These are phyloP conservation scores for Pachyrhynchus sulphureomaculatus DNA, from an alignment of 1,140 invertebrate genomes.

Conservation along the genomic window DNA sequence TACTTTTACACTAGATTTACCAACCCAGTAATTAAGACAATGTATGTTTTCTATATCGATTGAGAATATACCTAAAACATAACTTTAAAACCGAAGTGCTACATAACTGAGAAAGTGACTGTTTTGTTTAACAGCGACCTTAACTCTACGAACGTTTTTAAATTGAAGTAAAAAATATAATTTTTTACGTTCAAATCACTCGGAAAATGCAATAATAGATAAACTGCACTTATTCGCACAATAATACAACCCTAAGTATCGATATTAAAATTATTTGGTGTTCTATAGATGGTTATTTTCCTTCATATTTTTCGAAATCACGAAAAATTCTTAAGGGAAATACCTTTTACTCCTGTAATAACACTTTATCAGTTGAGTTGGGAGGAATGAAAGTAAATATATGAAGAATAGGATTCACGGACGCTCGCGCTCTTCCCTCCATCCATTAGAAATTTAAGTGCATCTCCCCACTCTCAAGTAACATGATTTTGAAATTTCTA, in stretches of 20 bases:
- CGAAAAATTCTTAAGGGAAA: no score
- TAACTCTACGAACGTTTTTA: constrained; percentile 16
- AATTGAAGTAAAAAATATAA: constrained; percentile 14
- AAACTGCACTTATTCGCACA: constrained; percentile 44
- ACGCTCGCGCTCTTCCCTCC: no score
- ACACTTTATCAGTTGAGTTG: no score
- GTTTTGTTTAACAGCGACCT: constrained; percentile 13
- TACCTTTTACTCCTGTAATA: no score
- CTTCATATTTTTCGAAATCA: neutral
- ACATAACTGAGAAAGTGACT: constrained; percentile 1
- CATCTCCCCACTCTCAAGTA: no score
- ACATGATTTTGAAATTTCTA: no score
- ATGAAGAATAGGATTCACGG: no score
- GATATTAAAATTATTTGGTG: constrained; percentile 4
- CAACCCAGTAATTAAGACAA: constrained; percentile 4
- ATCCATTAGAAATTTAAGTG: no score
- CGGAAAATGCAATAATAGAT: constrained; percentile 42
- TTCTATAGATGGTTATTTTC: neutral
- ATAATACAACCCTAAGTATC: constrained; percentile 14
- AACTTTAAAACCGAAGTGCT: neutral
- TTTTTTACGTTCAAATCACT: constrained; percentile 30
- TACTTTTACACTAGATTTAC: constrained; percentile 10
- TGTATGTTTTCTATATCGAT: neutral
- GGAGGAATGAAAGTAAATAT: no score
- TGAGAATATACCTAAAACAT: neutral